These are phyloP conservation scores for Lycocerus yunnanus DNA, from an alignment of 2,888 invertebrate genomes.

Conservation along the genomic window DNA sequence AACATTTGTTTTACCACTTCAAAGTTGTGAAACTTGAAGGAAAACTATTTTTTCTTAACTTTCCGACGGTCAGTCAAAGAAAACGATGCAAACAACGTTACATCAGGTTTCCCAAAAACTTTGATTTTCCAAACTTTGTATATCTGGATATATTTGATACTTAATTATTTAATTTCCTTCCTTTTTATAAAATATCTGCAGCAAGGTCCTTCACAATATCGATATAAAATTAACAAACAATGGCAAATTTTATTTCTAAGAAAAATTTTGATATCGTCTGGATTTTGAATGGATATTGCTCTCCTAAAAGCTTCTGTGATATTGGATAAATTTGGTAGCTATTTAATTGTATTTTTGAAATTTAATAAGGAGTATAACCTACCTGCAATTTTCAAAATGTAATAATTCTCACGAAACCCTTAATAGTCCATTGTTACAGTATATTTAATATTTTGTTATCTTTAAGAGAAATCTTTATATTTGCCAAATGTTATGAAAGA, in stretches of 20 bases:
- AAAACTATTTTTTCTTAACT: background rate
- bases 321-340: background rate
- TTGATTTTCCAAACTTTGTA: background rate
- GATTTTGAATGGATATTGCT: background rate
- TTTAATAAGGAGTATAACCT: background rate
- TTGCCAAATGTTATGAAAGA: conserved; percentile 40
- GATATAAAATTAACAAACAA: too few species aligned
- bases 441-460: conserved; percentile 38
- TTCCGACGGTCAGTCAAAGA: background rate
- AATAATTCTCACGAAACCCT: conserved; percentile 33
- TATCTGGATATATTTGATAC: background rate
- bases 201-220: too few species aligned
- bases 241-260: too few species aligned
- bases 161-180: background rate
- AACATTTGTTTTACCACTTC: background rate
- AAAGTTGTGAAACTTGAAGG: background rate
- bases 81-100: background rate
- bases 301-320: too few species aligned
- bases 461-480: conserved; percentile 36
- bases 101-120: background rate
- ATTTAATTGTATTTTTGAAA: background rate
- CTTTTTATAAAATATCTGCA: too few species aligned
- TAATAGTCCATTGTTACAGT: conserved; percentile 32
- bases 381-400: conserved; percentile 1
- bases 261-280: background rate